Base-by-base conservation (phyloP, 2,113 vertebrate species). In the Hemiscyllium ocellatum region DNA sequence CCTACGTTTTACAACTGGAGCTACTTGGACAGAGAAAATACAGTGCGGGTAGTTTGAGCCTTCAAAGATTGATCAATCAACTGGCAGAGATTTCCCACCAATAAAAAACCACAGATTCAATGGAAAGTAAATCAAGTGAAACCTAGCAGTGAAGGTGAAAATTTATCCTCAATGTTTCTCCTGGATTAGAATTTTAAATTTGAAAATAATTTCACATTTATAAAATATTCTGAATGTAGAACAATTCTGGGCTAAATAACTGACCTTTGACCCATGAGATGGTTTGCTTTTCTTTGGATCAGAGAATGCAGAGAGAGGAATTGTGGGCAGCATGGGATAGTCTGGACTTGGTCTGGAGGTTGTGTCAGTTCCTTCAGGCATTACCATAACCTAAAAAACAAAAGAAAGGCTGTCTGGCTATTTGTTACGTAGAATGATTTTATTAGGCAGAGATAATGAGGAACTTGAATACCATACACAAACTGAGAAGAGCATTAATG, bases 281-380 rank as follows among this genome's bases (percentile, higher is more conserved):
- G 98, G 98, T 97, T 99, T 99, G 97, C 98, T 99, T 97, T 99
- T 99, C 98, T 99, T 99, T 97, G 99, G 99, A 97, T 99, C 99
- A 76, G 99, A 99, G 97, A 99, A 99, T 97, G 99, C 99, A 96
- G 99, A 99, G 65, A 99, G 98, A 47, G 99, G 99, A 97, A 99
- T 99, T 96, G 99, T 99, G 97, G 99, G 99, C 96, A 99, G 97
- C 98, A 99, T 99, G 0, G 99, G 99, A 97, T 99, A 99, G 97
- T 99, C 99, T 0, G 99, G 99, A 96, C 99, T 99, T 86, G 99
- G 99, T 96, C 98, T 98, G 47, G 99, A 99, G 96, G 99, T 97
- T 4, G 98, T 97, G 97, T 99, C 99, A 65, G 98, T 98, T 96
- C 99, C 99, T 97, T 99, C 99, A 50, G 99, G 99, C 97, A 99